These are phyloP conservation scores for Anoplopoma fimbria DNA, from an alignment of 2,113 vertebrate species.

Conservation along the genomic window DNA sequence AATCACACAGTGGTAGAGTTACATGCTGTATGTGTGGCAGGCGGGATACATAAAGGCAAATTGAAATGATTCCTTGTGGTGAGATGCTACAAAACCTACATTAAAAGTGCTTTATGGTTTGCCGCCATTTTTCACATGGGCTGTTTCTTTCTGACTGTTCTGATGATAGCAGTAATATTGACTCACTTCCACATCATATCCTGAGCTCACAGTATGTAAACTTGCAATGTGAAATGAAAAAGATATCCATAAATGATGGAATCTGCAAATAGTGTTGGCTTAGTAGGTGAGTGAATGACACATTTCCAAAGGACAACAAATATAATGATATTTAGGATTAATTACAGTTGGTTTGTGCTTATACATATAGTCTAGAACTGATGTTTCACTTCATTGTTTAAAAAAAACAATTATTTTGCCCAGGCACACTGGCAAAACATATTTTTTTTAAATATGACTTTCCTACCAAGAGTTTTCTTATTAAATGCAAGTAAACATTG, in stretches of 20 bases:
- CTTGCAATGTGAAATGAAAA: neutral
- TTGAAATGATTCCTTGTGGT: conserved; percentile 38
- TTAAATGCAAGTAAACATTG: neutral
- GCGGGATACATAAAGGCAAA: conserved; percentile 35
- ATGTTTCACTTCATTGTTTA: neutral
- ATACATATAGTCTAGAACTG: neutral
- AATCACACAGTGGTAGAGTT: conserved; percentile 60
- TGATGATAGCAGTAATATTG: conserved; percentile 34
- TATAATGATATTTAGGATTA: neutral
- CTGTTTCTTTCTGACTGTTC: conserved; percentile 9
- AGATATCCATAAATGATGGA: neutral
- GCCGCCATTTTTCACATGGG: conserved; percentile 35
- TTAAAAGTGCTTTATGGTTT: conserved; percentile 48
- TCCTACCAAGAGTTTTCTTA: neutral
- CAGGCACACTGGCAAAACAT: neutral
- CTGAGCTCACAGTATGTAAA: neutral
- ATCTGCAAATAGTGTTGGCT: neutral
- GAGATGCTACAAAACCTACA: conserved; percentile 4
- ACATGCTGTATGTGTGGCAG: conserved; percentile 15
- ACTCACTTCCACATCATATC: neutral
- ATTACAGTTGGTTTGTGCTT: neutral
- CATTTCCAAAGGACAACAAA: neutral
- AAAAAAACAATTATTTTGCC: too few relatives aligned
- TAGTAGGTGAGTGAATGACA: neutral
- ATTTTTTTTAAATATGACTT: too few relatives aligned